Evolutionary conservation across 2,888 invertebrate genomes (phyloP).

Genomic region (Spodoptera exigua): DNA sequence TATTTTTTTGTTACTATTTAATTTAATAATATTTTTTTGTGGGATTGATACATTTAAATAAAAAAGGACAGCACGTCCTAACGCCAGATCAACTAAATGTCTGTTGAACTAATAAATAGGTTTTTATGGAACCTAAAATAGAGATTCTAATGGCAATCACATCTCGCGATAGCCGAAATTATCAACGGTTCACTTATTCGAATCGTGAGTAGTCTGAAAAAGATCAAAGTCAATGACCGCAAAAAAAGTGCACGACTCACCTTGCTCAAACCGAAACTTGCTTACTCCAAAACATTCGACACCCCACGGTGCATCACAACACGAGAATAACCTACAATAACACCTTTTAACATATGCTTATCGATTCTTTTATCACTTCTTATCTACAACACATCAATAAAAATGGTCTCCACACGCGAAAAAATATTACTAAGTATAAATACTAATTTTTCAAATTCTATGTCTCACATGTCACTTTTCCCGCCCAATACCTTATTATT

Average conservation of each 20-base stretch:
- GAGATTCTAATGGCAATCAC: constrained; percentile 19
- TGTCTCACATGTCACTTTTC: constrained; percentile 57
- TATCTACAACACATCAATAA: constrained; percentile 62
- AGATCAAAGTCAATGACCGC: constrained; percentile 73
- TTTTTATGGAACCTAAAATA: not conserved
- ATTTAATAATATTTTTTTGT: too few species aligned
- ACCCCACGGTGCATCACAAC: constrained; percentile 79
- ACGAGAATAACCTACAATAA: constrained; percentile 66
- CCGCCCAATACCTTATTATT: constrained; percentile 43
- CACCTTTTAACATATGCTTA: constrained; percentile 67
- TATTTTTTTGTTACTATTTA: too few species aligned
- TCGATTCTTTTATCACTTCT: constrained; percentile 77
- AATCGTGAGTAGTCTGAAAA: constrained; percentile 50
- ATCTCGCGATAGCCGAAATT: constrained; percentile 30
- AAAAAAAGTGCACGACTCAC: constrained; percentile 71
- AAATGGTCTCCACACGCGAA: constrained; percentile 39
- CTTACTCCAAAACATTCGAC: constrained; percentile 74
- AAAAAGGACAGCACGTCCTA: too few species aligned
- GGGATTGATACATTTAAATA: too few species aligned
- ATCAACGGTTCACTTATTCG: constrained; percentile 33
- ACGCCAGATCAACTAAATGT: too few species aligned
- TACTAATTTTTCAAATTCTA: constrained; percentile 29
- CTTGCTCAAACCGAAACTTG: constrained; percentile 78
- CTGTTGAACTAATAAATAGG: too few species aligned
- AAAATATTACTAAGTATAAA: constrained; percentile 28